Evolutionary conservation across 2,888 invertebrate species (phyloP).

Genomic region (Sepioteuthis lessoniana): DNA sequence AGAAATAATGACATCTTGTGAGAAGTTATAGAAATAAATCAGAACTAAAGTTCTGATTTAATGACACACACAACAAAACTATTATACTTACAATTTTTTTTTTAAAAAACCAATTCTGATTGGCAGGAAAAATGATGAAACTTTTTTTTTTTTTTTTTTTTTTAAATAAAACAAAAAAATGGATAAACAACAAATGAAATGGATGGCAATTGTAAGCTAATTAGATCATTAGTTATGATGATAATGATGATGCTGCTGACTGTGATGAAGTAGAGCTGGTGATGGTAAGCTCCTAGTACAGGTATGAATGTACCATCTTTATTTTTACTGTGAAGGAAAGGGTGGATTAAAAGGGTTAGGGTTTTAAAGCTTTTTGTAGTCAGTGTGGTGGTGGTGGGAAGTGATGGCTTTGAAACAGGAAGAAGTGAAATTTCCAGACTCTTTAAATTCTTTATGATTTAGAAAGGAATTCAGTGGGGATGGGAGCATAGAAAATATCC

Average conservation of each 20-base stretch:
- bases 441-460: background rate
- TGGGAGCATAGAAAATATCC: background rate
- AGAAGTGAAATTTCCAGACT: background rate
- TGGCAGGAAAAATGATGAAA: background rate
- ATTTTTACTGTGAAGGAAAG: background rate
- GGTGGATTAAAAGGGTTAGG: background rate
- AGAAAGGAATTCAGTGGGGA: background rate
- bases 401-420: conserved; percentile 13
- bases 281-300: background rate
- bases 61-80: background rate
- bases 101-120: background rate
- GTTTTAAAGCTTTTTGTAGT: background rate
- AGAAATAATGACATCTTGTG: background rate
- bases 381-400: conserved; percentile 12
- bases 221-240: background rate
- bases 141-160: too few relatives aligned
- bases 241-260: too few relatives aligned
- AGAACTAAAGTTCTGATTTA: background rate
- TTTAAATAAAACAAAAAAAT: too few relatives aligned
- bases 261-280: background rate
- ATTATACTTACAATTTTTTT: background rate
- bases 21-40: background rate
- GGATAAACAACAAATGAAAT: background rate
- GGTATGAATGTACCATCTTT: background rate
- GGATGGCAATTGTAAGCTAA: conserved; percentile 33